Conservation (phyloP, 2,888 invertebrate genomes). For the Malthinus flaveolus region DNA sequence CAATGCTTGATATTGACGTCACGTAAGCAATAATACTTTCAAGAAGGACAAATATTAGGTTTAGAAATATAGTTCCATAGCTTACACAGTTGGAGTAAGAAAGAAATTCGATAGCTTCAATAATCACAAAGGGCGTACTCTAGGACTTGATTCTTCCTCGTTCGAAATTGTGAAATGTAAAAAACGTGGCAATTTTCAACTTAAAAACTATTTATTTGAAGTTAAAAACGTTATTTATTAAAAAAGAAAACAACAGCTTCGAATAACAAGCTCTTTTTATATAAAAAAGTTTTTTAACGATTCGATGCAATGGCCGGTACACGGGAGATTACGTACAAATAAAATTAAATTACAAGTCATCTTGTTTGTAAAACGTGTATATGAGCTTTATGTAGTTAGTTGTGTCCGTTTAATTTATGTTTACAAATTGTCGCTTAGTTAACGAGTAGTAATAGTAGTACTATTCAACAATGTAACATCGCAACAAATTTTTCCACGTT, state of each 20-base stretch:
- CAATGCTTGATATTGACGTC: slow-evolving; percentile 20
- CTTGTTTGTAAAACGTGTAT: too few species aligned
- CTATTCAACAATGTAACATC: too few species aligned
- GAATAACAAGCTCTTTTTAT: background rate
- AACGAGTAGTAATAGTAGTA: too few species aligned
- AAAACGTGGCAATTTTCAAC: slow-evolving; percentile 6
- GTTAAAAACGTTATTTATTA: slow-evolving; percentile 1
- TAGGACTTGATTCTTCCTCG: slow-evolving; percentile 13
- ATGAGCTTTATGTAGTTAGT: too few species aligned
- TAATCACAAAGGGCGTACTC: background rate
- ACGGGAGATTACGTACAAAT: too few species aligned
- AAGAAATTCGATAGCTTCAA: slow-evolving; percentile 19
- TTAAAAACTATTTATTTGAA: background rate
- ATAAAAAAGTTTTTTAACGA: background rate
- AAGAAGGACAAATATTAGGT: slow-evolving; percentile 23
- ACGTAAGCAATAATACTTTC: slow-evolving; percentile 23
- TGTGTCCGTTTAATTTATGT: too few species aligned
- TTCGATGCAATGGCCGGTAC: too few species aligned
- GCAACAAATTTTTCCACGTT: too few species aligned
- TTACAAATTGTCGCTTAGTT: too few species aligned
- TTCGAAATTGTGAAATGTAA: slow-evolving; percentile 5
- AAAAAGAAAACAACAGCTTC: too few species aligned
- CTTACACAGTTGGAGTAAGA: slow-evolving; percentile 17
- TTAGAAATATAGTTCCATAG: slow-evolving; percentile 22
- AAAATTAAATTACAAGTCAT: too few species aligned